These are phyloP conservation scores for Sarcophaga subvicina DNA, from an alignment of 2,888 invertebrate genomes.

Conservation along the genomic window DNA sequence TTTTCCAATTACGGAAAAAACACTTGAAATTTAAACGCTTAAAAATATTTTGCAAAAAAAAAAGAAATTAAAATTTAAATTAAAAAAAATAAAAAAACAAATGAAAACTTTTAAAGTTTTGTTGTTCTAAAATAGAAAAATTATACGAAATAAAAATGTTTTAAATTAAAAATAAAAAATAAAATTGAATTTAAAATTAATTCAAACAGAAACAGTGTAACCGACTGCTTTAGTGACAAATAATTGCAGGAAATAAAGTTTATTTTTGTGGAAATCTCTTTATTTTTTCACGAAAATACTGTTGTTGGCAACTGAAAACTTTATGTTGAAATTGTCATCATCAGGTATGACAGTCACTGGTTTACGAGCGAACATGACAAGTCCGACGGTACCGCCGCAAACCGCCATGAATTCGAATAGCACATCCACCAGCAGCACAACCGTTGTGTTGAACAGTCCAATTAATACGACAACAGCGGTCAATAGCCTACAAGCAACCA, in stretches of 20 bases:
- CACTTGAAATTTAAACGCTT: slow-evolving; percentile 11
- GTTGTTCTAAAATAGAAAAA: too few species aligned
- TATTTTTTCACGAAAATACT: too few species aligned
- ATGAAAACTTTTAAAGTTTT: slow-evolving; percentile 26
- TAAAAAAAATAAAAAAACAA: slow-evolving; percentile 21
- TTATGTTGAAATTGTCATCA: slow-evolving; percentile 81
- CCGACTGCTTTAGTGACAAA: background rate
- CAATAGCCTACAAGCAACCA: slow-evolving; percentile 56
- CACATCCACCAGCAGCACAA: slow-evolving; percentile 61
- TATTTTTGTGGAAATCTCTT: too few species aligned
- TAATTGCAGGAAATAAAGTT: background rate
- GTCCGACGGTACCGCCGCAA: slow-evolving; percentile 83
- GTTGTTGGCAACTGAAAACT: slow-evolving; percentile 43
- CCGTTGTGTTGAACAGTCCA: slow-evolving; percentile 65
- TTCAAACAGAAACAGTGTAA: slow-evolving; percentile 14
- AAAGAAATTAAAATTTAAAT: slow-evolving; percentile 1
- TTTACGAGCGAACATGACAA: slow-evolving; percentile 85
- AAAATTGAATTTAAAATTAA: slow-evolving; percentile 8
- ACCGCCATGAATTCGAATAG: slow-evolving; percentile 75
- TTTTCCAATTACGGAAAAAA: slow-evolving; percentile 67
- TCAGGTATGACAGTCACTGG: slow-evolving; percentile 85
- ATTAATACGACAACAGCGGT: slow-evolving; percentile 61
- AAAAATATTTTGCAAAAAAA: slow-evolving; percentile 17
- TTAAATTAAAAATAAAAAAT: slow-evolving; percentile 17
- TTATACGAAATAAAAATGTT: slow-evolving; percentile 3